phyloP scores from a whole-genome alignment of 2,797 vertebrate species.

The Hypotaenidia philippensis region DNA sequence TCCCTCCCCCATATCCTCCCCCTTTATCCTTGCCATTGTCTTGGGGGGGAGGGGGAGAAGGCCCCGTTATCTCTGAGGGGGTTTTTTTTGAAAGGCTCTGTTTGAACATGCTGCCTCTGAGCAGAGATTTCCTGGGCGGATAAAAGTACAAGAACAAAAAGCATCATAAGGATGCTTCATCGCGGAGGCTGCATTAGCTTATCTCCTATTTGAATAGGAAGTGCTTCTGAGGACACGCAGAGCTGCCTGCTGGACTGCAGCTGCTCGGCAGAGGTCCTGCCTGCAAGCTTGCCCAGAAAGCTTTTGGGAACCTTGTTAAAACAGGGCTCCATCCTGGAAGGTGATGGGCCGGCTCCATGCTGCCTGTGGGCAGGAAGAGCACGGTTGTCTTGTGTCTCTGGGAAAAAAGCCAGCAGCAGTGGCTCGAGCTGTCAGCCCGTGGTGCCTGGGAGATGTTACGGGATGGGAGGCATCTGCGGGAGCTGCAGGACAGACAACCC shows the following conservation, averaged over 20 bases:
- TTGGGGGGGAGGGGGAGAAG: background rate
- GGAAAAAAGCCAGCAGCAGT: background rate
- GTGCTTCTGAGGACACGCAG: constrained; percentile 62
- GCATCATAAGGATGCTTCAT: constrained; percentile 55
- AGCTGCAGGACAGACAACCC: background rate
- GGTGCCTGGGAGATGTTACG: background rate
- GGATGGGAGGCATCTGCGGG: background rate
- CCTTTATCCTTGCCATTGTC: constrained; percentile 24
- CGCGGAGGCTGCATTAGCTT: constrained; percentile 58
- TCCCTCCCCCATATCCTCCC: constrained; percentile 48
- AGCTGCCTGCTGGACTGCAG: constrained; percentile 57
- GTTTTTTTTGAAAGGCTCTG: constrained; percentile 1
- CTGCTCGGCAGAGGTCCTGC: background rate
- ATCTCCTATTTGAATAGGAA: constrained; percentile 57
- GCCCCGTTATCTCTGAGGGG: constrained; percentile 27
- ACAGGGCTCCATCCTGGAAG: background rate
- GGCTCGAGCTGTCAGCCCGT: background rate
- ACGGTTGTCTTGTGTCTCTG: background rate
- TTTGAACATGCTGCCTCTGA: constrained; percentile 59
- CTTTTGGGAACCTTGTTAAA: background rate
- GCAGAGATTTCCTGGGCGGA: constrained; percentile 72
- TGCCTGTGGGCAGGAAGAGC: background rate
- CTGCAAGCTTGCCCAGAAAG: background rate
- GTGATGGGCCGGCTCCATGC: background rate
- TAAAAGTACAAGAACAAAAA: constrained; percentile 72